A percentile compares a stretch with the other conserved stretches of the same genome.
Evolutionary conservation across 1,140 invertebrate genomes (phyloP).

Genomic region (silkworm (Bombyx mori)): ASM3026992v2 NC_085121.1:12514001-12514500

Average conservation of each 20-base stretch:
- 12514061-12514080: slow-evolving; percentile 32
- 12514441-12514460: slow-evolving; percentile 20
- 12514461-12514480: slow-evolving; percentile 12
- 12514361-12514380: no score
- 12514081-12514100: slow-evolving; percentile 28
- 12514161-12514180: slow-evolving; percentile 20
- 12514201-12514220: no score
- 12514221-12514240: no score
- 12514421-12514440: background rate
- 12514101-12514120: slow-evolving; percentile 41
- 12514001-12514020: slow-evolving; percentile 37
- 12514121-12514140: slow-evolving; percentile 43
- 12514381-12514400: no score
- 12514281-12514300: no score
- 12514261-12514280: no score
- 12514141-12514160: slow-evolving; percentile 18
- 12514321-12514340: no score
- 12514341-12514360: no score
- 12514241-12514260: no score
- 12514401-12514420: no score
- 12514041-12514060: slow-evolving; percentile 59
- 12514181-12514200: background rate
- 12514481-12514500: slow-evolving; percentile 10
- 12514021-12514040: slow-evolving; percentile 23
- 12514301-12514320: no score